A percentile compares a stretch with the other conserved stretches of the same genome.
phyloP scores from a whole-genome alignment of 2,797 vertebrate species.

The Moxostoma hubbsi region DNA sequence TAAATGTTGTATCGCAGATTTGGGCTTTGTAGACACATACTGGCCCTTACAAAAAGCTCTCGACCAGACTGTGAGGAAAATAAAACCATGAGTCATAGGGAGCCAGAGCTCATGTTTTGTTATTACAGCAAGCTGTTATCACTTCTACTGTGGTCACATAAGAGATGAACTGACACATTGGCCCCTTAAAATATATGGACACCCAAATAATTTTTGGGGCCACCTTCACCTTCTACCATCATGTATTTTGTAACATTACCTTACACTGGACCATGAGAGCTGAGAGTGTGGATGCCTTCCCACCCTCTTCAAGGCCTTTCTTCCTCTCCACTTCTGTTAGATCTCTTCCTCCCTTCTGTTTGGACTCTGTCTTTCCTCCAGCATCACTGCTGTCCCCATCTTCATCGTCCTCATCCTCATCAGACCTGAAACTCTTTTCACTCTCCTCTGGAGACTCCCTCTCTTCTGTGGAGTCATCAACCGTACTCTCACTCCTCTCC shows the following conservation, averaged over 20 bases:
- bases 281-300: slow-evolving; percentile 58
- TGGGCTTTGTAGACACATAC: slow-evolving; percentile 1
- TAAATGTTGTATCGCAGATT: background rate
- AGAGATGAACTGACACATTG: background rate
- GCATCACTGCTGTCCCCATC: background rate
- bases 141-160: slow-evolving; percentile 24
- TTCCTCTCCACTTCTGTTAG: slow-evolving; percentile 45
- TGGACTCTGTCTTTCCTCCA: too few species aligned
- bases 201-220: too few species aligned
- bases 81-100: slow-evolving; percentile 40
- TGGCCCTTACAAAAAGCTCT: slow-evolving; percentile 21
- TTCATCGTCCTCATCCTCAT: slow-evolving; percentile 73
- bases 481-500: slow-evolving; percentile 80
- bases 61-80: background rate
- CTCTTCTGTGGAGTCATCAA: slow-evolving; percentile 78
- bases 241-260: slow-evolving; percentile 64
- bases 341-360: too few species aligned
- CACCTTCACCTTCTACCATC: background rate
- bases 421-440: slow-evolving; percentile 79
- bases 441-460: slow-evolving; percentile 80
- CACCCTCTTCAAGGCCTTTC: slow-evolving; percentile 13
- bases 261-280: slow-evolving; percentile 79
- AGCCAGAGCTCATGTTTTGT: slow-evolving; percentile 21
- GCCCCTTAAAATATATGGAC: too few species aligned
- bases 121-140: slow-evolving; percentile 25